These are phyloP conservation scores for Fragum sueziense DNA, from an alignment of 2,888 invertebrate genomes.

Conservation along the genomic window DNA sequence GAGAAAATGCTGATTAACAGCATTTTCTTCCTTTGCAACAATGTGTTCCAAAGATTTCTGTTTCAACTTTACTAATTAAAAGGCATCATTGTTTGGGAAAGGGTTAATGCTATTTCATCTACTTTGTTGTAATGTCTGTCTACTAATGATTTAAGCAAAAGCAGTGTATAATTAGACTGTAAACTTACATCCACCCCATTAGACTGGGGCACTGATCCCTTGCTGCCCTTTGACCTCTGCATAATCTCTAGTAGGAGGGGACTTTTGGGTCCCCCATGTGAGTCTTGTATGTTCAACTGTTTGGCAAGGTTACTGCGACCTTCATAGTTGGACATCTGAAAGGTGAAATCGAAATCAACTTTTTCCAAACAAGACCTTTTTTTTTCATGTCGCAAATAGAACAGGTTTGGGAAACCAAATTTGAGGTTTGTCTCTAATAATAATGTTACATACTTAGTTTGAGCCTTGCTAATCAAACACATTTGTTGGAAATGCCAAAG, in stretches of 20 bases:
- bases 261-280: constrained; percentile 58
- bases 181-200: constrained; percentile 49
- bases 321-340: constrained; percentile 69
- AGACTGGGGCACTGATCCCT: constrained; percentile 21
- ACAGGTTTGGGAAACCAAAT: too few species aligned
- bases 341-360: not conserved
- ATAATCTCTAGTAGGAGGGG: constrained; percentile 73
- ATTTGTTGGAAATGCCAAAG: too few species aligned
- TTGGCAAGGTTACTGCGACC: constrained; percentile 70
- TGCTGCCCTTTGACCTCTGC: constrained; percentile 47
- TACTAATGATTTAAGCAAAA: too few species aligned
- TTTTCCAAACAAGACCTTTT: too few species aligned
- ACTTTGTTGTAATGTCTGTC: too few species aligned
- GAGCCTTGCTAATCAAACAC: too few species aligned
- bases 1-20: too few species aligned
- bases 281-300: constrained; percentile 71
- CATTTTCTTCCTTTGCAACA: not conserved
- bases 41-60: not conserved
- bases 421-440: too few species aligned
- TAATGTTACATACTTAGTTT: too few species aligned
- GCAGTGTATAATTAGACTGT: not conserved
- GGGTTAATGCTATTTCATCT: not conserved
- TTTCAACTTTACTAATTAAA: too few species aligned
- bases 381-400: too few species aligned
- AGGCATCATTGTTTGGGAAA: too few species aligned